Conservation (phyloP, 2,113 vertebrate genomes). For the Sapajus apella region DNA sequence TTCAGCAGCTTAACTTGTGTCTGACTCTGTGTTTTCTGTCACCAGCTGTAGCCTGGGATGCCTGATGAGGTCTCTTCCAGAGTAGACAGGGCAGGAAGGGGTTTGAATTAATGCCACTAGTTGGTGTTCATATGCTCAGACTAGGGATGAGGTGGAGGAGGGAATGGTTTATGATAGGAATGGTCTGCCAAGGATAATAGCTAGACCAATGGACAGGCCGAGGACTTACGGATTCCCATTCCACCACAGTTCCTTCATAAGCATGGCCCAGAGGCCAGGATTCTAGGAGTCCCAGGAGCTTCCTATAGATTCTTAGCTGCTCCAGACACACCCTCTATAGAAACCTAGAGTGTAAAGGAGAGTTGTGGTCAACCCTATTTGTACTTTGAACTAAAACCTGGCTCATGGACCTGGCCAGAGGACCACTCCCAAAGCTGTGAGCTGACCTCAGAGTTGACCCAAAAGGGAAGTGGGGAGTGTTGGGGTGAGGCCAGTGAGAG, state of each 20-base stretch:
- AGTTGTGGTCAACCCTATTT: background rate
- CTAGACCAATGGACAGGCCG: background rate
- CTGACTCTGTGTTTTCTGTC: slow-evolving; percentile 3
- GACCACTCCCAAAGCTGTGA: slow-evolving; percentile 27
- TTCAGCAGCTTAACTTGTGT: background rate
- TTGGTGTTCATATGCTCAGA: background rate
- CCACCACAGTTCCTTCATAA: background rate
- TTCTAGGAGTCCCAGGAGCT: background rate
- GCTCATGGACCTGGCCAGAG: slow-evolving; percentile 8
- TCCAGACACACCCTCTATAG: background rate
- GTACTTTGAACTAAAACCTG: slow-evolving; percentile 35
- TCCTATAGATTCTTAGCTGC: slow-evolving; percentile 16
- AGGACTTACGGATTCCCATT: background rate
- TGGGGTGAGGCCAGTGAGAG: background rate
- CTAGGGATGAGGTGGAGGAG: background rate
- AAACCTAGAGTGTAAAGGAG: slow-evolving; percentile 3
- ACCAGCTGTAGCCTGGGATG: background rate
- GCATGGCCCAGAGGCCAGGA: background rate
- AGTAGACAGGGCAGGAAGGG: background rate
- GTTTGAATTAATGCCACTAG: background rate
- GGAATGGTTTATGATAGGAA: slow-evolving; percentile 17
- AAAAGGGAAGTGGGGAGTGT: background rate
- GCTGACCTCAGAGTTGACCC: background rate
- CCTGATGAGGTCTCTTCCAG: background rate
- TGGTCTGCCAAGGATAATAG: background rate